Percentiles rank a stretch among this genome's conserved stretches.
Conservation (phyloP, 2,888 invertebrate species). For the Pammene fasciana region DNA sequence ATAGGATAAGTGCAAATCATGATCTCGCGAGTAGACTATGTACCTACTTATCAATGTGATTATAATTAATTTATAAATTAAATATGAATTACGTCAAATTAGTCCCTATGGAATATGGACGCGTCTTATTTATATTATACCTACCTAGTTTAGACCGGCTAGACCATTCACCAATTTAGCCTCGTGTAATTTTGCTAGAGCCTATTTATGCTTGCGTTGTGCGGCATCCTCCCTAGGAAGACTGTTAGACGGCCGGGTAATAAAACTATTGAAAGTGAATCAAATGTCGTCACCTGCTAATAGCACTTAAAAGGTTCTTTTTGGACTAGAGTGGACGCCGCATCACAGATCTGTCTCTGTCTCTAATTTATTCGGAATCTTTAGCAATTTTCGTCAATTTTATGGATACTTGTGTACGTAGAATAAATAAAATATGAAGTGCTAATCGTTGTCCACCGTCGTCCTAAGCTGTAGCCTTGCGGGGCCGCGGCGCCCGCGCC, state of each 20-base stretch:
- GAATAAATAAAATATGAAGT: conserved; percentile 55
- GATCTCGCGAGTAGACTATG: conserved; percentile 76
- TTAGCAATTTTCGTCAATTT: conserved; percentile 78
- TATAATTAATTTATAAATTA: conserved; percentile 67
- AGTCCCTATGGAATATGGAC: conserved; percentile 68
- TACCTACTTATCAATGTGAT: conserved; percentile 78
- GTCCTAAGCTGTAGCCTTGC: conserved; percentile 30
- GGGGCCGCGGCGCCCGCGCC: conserved; percentile 39
- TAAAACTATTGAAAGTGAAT: conserved; percentile 4
- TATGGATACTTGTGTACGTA: conserved; percentile 68
- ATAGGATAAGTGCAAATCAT: conserved; percentile 79
- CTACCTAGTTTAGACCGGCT: conserved; percentile 52
- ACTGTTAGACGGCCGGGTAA: conserved; percentile 10
- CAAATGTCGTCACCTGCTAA: conserved; percentile 1
- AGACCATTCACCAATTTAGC: conserved; percentile 48
- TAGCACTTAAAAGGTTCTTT: conserved; percentile 11
- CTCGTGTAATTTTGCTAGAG: conserved; percentile 46
- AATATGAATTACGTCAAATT: conserved; percentile 56
- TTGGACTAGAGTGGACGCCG: conserved; percentile 32
- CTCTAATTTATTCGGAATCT: conserved; percentile 57
- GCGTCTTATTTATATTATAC: conserved; percentile 55
- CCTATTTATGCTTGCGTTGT: conserved; percentile 34
- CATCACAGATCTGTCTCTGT: conserved; percentile 35
- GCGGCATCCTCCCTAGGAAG: conserved; percentile 34
- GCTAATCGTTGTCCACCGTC: conserved; percentile 64